These are phyloP conservation scores for Latrodectus geometricus DNA, from an alignment of 1,140 invertebrate genomes.

Conservation along the genomic window DNA sequence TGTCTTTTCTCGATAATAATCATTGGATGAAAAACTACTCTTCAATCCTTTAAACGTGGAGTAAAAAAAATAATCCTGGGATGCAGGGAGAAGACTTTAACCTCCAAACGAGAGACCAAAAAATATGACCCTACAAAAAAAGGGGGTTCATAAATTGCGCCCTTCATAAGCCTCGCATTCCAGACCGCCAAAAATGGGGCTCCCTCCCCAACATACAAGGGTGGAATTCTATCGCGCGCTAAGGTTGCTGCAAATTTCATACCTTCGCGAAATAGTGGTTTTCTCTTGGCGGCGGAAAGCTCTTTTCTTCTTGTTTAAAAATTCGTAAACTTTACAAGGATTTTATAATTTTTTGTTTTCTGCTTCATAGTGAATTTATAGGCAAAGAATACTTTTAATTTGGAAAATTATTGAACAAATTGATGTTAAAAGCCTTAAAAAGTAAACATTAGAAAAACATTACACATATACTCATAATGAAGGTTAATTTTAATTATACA, in stretches of 20 bases:
- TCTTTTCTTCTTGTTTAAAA: neutral
- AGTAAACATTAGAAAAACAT: too few relatives aligned
- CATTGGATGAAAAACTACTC: too few relatives aligned
- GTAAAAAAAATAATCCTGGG: too few relatives aligned
- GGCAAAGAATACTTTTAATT: too few relatives aligned
- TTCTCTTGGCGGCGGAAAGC: conserved; percentile 1
- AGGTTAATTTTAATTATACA: too few relatives aligned
- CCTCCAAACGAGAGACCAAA: conserved; percentile 56
- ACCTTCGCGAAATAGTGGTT: neutral
- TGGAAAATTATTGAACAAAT: too few relatives aligned
- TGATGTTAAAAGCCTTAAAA: too few relatives aligned
- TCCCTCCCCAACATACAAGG: conserved; percentile 52
- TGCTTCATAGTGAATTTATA: too few relatives aligned
- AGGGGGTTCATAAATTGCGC: conserved; percentile 58
- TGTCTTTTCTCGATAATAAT: too few relatives aligned
- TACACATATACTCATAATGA: too few relatives aligned
- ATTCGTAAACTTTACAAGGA: neutral
- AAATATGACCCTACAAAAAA: conserved; percentile 50
- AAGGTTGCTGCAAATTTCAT: conserved; percentile 26
- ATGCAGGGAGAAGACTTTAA: conserved; percentile 23
- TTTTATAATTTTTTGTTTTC: too few relatives aligned
- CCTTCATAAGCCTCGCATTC: conserved; percentile 61
- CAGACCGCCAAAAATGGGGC: conserved; percentile 54
- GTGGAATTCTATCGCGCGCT: conserved; percentile 43
- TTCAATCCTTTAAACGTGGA: too few relatives aligned